Evolutionary conservation across 2,888 invertebrate species (phyloP).

Genomic region (Rhingia campestris): DNA sequence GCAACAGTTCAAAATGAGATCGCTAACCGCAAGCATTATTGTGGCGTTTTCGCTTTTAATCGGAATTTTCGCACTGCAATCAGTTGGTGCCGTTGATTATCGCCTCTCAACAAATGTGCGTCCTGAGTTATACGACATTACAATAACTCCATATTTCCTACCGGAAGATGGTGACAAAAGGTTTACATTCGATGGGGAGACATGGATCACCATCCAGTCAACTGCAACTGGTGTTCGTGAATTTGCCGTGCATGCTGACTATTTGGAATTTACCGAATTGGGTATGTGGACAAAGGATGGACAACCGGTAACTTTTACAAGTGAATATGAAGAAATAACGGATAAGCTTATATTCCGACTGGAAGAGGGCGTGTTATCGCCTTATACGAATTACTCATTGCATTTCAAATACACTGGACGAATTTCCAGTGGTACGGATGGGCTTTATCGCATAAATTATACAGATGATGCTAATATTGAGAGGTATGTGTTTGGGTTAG

Average conservation of each 20-base stretch:
- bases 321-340: slow-evolving; percentile 77
- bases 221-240: slow-evolving; percentile 80
- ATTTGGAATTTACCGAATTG: slow-evolving; percentile 74
- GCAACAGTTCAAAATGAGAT: slow-evolving; percentile 36
- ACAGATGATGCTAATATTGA: slow-evolving; percentile 71
- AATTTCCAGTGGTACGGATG: slow-evolving; percentile 81
- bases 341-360: slow-evolving; percentile 83
- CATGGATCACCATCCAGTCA: slow-evolving; percentile 83
- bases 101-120: slow-evolving; percentile 81
- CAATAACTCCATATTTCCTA: slow-evolving; percentile 83
- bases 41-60: slow-evolving; percentile 9
- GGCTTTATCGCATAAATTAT: slow-evolving; percentile 78
- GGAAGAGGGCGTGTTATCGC: slow-evolving; percentile 77
- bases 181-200: slow-evolving; percentile 78
- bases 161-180: slow-evolving; percentile 72
- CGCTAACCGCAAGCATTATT: neutral
- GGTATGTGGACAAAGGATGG: slow-evolving; percentile 45
- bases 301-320: slow-evolving; percentile 24
- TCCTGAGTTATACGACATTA: slow-evolving; percentile 82
- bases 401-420: slow-evolving; percentile 83
- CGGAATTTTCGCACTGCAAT: neutral
- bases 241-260: slow-evolving; percentile 83
- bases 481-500: slow-evolving; percentile 70
- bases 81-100: slow-evolving; percentile 68
- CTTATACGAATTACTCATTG: slow-evolving; percentile 82